A percentile compares a stretch with the other conserved stretches of the same genome.
Conservation (phyloP, 2,113 vertebrate species). For the Oxygymnocypris stewartii region DNA sequence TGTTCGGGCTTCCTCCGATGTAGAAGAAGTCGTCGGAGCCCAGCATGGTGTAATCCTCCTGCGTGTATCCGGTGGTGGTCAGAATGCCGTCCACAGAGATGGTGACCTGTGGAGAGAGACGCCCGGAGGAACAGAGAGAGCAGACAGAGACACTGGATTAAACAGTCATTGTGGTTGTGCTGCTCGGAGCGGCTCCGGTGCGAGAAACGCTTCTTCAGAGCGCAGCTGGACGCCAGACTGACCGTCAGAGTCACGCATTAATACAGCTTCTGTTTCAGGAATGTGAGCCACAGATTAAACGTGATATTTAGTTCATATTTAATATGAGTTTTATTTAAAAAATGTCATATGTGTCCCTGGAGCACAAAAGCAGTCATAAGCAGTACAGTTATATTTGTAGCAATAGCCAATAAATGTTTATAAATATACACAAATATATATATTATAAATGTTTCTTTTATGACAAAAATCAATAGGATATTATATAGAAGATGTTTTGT, state of each 20-base stretch:
- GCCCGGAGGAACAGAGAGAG: slow-evolving; percentile 59
- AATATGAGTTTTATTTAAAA: no score
- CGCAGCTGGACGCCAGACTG: slow-evolving; percentile 64
- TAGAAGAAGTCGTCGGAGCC: slow-evolving; percentile 96
- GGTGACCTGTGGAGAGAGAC: slow-evolving; percentile 76
- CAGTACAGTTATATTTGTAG: no score
- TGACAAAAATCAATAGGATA: no score
- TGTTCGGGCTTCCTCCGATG: slow-evolving; percentile 92
- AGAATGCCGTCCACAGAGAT: slow-evolving; percentile 93
- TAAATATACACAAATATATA: no score
- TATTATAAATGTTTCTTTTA: no score
- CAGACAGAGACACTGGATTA: slow-evolving; percentile 71
- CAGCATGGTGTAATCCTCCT: slow-evolving; percentile 92
- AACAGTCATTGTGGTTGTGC: slow-evolving; percentile 55
- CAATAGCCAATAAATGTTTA: no score
- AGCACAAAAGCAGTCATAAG: no score
- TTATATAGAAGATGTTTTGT: no score
- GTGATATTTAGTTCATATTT: no score
- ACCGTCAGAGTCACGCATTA: background rate
- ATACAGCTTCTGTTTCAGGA: no score
- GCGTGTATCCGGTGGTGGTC: slow-evolving; percentile 90
- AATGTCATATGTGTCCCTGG: no score
- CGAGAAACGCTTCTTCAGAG: slow-evolving; percentile 61
- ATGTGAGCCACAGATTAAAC: no score
- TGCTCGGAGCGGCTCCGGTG: slow-evolving; percentile 49